Evolutionary conservation across 2,797 vertebrate genomes (phyloP).

Genomic region (Lagodon rhomboides): DNA sequence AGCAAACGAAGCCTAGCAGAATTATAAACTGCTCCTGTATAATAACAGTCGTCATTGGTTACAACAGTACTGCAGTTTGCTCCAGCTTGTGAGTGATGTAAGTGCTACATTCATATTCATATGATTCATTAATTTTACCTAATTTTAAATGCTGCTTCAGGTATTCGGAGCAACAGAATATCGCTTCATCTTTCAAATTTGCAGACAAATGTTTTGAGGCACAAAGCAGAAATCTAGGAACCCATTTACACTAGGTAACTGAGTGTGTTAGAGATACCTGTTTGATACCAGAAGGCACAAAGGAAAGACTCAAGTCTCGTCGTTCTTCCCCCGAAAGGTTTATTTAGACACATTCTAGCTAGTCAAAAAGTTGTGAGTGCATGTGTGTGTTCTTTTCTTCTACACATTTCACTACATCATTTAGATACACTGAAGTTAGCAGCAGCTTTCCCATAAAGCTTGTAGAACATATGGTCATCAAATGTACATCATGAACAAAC

Average conservation of each 20-base stretch:
- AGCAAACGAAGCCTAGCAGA: no score
- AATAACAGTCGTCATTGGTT: neutral
- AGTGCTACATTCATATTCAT: neutral
- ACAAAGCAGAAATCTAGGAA: neutral
- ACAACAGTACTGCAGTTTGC: neutral
- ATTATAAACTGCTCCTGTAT: neutral
- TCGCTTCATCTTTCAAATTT: neutral
- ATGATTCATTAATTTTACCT: slow-evolving; percentile 6
- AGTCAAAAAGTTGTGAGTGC: neutral
- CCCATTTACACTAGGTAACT: neutral
- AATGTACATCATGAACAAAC: no score
- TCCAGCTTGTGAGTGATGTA: neutral
- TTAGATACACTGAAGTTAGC: no score
- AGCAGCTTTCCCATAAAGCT: no score
- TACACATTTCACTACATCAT: no score
- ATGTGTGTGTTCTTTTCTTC: neutral
- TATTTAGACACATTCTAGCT: neutral
- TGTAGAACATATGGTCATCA: no score
- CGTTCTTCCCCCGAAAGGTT: neutral
- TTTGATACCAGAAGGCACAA: no score
- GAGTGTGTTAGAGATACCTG: no score
- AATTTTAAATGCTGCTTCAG: slow-evolving; percentile 18
- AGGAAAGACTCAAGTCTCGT: neutral
- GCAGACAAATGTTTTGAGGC: neutral
- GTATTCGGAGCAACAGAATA: neutral